Evolutionary conservation across 1,140 invertebrate genomes (phyloP), one percentile per base, ranked within the genome.

Genomic region (Platyura marginata): DNA sequence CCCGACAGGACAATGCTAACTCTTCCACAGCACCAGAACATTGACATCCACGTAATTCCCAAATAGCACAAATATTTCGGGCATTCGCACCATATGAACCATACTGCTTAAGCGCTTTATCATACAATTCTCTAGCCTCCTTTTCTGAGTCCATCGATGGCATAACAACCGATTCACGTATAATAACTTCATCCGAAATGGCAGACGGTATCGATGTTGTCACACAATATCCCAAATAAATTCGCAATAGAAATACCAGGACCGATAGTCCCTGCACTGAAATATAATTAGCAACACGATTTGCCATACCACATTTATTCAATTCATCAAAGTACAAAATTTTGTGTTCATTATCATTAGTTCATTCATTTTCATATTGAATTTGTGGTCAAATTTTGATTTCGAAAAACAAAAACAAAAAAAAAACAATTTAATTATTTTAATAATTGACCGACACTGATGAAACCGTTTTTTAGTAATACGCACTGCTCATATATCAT

Each of bases 131-230:
- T 6, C 5, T 38, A 3, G 36, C 16, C 18, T 38, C n/a, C 19
- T 18, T n/a, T 18, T 38, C 36, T 11, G 36, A 38, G 19, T 38
- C 20, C 25, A 29, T 13, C 18, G 36, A 18, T 38, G 18, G 16
- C 10, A 38, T 38, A 9, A 38, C 36, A n/a, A 38, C 36, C 36
- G 36, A 38, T 38, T 38, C 36, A 18, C 36, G n/a, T 10, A 38
- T 19, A 13, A 29, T 13, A 8, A 29, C 25, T 8, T 29, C 25
- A 29, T 29, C 25, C 13, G 25, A 29, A 13, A 29, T 29, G 6
- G 25, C 25, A 8, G 25, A 29, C 25, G 25, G 25, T 29, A 29
- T 29, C 6, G 25, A 8, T 29, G 25, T 29, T 13, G 25, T 8
- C 25, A 29, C 25, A 29, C 25, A 29, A 13, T 29, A 29, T 8